Evolutionary conservation across 2,888 invertebrate species (phyloP), one percentile per base, ranked within the genome.

Genomic region (Ecdyonurus torrentis): DNA sequence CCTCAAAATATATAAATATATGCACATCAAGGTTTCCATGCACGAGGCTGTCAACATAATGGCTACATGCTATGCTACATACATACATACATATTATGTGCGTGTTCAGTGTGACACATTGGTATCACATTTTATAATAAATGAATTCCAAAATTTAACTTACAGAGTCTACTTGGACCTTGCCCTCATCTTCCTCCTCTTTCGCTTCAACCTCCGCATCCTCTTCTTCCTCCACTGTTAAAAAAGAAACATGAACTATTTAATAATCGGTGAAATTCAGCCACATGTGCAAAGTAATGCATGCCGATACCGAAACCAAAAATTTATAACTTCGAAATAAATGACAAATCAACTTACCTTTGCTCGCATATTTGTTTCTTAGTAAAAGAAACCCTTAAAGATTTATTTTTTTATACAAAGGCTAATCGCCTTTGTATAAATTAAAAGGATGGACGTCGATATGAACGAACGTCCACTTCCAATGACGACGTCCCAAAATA

Each of bases 171-270:
- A 72, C 70, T 72, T 72, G 65, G 72, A 76, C 72, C 76, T 75
- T 61, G 75, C 76, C 71, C 76, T 73, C 76, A 76, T 76, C 75
- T 76, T 76, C 73, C 76, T 74, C 70, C 76, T 72, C 69, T 76
- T 76, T 55, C 76, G 72, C 74, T 76, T 76, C 68, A 76, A 68
- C 70, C 76, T 72, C 66, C 75, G 71, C 75, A 75, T 75, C 66
- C 76, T 72, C 73, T 76, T 76, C 72, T 75, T 76, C 65, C 74
- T 70, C 75, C 75, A 76, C 75, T 76, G n/a, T n/a, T n/a, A n/a
- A n/a, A 69, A 59, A 73, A 74, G 67, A 25, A 60, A 62, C 66
- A n/a, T 20, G n/a, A 10, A 37, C 5, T 55, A 55, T 20, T 55
- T 55, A 37, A 15, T 10, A 37, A 37, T 10, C 37, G n/a, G n/a